phyloP scores from a whole-genome alignment of 2,113 vertebrate species.

The Empidonax traillii region DNA sequence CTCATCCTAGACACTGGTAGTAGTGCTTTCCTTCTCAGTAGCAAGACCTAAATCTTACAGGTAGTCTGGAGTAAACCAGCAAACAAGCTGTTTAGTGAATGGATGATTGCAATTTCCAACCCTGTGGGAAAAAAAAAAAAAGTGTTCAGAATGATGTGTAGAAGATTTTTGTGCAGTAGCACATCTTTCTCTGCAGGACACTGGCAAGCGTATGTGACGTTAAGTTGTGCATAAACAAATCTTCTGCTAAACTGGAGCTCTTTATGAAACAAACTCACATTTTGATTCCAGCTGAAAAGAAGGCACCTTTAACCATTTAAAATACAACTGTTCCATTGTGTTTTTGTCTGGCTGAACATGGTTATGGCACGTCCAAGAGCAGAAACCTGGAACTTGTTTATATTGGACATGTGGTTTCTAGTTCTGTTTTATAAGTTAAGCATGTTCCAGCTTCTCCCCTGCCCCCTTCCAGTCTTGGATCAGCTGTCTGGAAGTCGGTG shows the following conservation, averaged over 20 bases:
- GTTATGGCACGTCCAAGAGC: conserved; percentile 22
- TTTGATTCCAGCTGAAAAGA: background rate
- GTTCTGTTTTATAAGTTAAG: conserved; percentile 60
- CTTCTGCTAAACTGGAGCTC: background rate
- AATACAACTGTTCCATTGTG: conserved; percentile 11
- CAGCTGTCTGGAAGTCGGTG: conserved; percentile 50
- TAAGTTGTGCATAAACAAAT: background rate
- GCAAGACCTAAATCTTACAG: background rate
- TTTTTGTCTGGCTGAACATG: conserved; percentile 44
- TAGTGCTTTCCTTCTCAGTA: background rate
- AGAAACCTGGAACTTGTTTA: conserved; percentile 43
- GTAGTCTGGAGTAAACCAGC: background rate
- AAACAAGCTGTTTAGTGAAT: background rate
- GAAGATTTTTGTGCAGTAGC: background rate
- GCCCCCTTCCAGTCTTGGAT: conserved; percentile 27
- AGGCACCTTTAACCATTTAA: conserved; percentile 7
- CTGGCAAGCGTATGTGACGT: background rate
- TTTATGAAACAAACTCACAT: background rate
- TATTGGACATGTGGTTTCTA: conserved; percentile 43
- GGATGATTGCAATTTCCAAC: background rate
- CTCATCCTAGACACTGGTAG: background rate
- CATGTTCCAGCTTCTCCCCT: background rate
- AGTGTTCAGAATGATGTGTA: background rate
- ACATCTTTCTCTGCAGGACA: background rate
- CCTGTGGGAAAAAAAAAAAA: background rate